Evolutionary conservation across 2,888 invertebrate species (phyloP), one percentile per base, ranked within the genome.

Genomic region (Andrena hattorfiana): DNA sequence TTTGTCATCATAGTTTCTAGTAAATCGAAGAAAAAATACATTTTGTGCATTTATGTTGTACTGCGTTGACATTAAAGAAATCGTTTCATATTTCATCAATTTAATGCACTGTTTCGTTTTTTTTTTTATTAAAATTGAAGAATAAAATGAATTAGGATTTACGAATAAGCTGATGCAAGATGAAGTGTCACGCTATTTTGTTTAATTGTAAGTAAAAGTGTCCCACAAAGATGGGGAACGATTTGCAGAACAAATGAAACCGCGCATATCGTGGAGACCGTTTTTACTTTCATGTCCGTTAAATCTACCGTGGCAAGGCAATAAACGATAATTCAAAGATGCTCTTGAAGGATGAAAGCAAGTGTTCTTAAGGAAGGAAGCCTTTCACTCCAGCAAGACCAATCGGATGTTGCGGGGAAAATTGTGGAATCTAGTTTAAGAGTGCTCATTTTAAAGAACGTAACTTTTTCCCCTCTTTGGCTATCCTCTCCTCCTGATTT

Each of bases 301-400:
- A 62, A 75, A 75, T 35, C 68, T 72, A 72, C 71, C 83, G 54
- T 35, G 32, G 28, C 32, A 20, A 62, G 49, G 81, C 75, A 77
- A 78, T 81, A 86, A 86, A 87, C 59, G 74, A 79, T 79, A 73
- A 77, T 81, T 76, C 35, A 69, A 71, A 78, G 73, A 80, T 73
- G 78, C 49, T 75, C 70, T 48, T 20, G 60, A 77, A 68, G 76
- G 71, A 78, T 67, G 86, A 86, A 81, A 84, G 83, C 81, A 84
- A 84, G 32, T 48, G 66, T 49, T 48, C 63, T 60, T 30, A 70
- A 79, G 69, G 77, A 72, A 73, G 84, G 64, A 76, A 83, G 84
- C 86, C 86, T 88, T 87, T 87, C 86, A 81, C 88, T 84, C n/a
- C 2, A 42, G 16, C 62, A 60, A 72, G 42, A 30, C 56, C 66